A percentile compares a stretch with the other conserved stretches of the same genome.
Evolutionary conservation across 2,888 invertebrate genomes (phyloP).

Genomic region (Limnephilus lunatus): DNA sequence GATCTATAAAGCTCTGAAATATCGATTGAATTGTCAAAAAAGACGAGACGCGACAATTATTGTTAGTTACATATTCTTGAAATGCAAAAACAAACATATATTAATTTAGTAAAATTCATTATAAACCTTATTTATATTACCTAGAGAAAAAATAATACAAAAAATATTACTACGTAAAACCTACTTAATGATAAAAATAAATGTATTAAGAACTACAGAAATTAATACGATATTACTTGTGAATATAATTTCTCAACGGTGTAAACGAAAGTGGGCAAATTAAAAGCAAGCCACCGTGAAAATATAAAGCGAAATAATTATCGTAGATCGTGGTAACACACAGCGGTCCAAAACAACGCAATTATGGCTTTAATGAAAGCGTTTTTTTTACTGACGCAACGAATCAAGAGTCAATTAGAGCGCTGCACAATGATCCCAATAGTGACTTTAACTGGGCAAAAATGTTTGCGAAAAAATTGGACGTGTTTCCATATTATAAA

Average conservation of each 20-base stretch:
- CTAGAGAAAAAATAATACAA: not conserved
- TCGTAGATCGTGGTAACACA: not conserved
- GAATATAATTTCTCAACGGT: not conserved
- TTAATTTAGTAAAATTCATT: too few species aligned
- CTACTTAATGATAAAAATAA: not conserved
- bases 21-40: not conserved
- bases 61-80: not conserved
- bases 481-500: too few species aligned
- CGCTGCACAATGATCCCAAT: not conserved
- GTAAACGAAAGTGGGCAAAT: not conserved
- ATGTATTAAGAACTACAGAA: not conserved
- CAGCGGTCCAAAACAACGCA: not conserved
- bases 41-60: not conserved
- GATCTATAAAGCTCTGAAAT: not conserved
- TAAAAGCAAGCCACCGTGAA: not conserved
- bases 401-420: not conserved
- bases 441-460: not conserved
- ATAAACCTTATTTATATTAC: too few species aligned
- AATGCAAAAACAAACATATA: not conserved
- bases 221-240: not conserved
- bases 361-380: constrained; percentile 4
- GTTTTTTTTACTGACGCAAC: not conserved
- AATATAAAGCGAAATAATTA: constrained; percentile 8
- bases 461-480: not conserved
- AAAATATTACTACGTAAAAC: not conserved